These are phyloP conservation scores for Trileptium ribeirensis DNA, from an alignment of 2,888 invertebrate species.

Conservation along the genomic window DNA sequence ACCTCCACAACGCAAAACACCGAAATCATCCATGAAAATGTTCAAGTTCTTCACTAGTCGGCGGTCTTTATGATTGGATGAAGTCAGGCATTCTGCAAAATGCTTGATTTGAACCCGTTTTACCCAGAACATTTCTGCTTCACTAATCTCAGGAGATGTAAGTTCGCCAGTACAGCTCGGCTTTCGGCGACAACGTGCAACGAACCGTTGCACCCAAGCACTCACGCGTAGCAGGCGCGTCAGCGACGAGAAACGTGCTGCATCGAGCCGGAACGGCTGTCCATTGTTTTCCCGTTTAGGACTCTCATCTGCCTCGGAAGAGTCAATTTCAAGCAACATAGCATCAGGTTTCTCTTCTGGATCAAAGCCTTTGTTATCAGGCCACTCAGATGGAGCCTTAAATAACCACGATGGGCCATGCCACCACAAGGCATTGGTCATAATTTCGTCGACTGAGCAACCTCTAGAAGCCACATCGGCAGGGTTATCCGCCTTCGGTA, in stretches of 20 bases:
- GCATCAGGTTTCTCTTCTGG: neutral
- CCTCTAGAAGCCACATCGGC: neutral
- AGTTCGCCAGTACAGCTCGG: neutral
- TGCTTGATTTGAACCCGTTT: neutral
- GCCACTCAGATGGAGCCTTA: neutral
- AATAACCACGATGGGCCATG: neutral
- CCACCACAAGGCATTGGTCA: neutral
- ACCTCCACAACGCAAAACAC: neutral
- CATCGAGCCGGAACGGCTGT: too few relatives aligned
- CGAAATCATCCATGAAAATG: neutral
- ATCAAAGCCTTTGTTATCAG: neutral
- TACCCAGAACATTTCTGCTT: neutral
- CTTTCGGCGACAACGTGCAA: neutral
- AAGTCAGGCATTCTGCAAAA: neutral
- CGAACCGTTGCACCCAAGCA: too few relatives aligned
- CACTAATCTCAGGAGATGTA: neutral
- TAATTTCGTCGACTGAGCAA: neutral
- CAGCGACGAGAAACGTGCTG: too few relatives aligned
- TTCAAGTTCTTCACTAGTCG: neutral
- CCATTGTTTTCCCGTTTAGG: too few relatives aligned
- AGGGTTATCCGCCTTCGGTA: neutral
- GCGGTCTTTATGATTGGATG: neutral
- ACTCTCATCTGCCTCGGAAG: neutral
- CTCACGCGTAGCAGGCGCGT: too few relatives aligned
- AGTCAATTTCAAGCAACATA: neutral